These are phyloP conservation scores for Cinclus cinclus DNA, from an alignment of 2,113 vertebrate genomes.

Conservation along the genomic window DNA sequence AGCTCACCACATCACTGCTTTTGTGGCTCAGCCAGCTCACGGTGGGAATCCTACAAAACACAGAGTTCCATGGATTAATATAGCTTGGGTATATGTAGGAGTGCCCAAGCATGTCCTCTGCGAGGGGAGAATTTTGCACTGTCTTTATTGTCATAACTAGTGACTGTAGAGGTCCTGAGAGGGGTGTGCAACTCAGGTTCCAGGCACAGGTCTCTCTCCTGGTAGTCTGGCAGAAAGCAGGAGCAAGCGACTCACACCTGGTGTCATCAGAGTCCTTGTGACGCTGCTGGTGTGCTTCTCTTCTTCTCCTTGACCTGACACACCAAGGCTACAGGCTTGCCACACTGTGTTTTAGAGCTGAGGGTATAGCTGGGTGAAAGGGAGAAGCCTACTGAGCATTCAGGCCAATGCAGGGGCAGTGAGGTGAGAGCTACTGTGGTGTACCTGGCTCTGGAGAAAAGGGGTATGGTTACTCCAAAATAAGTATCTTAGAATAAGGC, in stretches of 20 bases:
- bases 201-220: not conserved
- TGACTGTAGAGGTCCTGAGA: not conserved
- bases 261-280: not conserved
- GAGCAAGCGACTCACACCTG: not conserved
- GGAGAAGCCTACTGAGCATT: not conserved
- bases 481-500: not conserved
- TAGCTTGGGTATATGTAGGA: not conserved
- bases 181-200: not conserved
- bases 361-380: not conserved
- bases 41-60: not conserved
- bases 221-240: not conserved
- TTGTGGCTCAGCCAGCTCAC: not conserved
- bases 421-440: not conserved
- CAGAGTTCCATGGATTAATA: not conserved
- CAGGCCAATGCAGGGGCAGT: not conserved
- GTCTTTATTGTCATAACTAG: not conserved
- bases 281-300: not conserved
- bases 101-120: not conserved
- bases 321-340: not conserved
- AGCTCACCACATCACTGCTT: too few species aligned
- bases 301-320: too few species aligned
- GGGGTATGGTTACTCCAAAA: not conserved
- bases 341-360: not conserved
- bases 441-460: not conserved
- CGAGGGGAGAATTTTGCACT: rapidly evolving